Base-by-base conservation (phyloP, 2,797 vertebrate species). In the Phataginus tricuspis region DNA sequence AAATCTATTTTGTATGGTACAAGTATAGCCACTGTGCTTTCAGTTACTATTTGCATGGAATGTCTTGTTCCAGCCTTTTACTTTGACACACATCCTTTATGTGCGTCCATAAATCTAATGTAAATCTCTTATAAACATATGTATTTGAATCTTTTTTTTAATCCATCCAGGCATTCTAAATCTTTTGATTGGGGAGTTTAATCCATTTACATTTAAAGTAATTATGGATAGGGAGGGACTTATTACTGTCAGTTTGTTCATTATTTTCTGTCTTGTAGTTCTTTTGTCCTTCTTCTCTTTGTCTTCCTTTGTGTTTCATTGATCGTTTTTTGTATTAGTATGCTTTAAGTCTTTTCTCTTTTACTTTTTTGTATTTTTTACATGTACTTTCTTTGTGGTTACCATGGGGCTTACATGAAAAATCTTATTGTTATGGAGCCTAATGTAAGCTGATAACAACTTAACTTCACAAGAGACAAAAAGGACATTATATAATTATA, bases 151-250 rank as follows among this genome's bases (percentile, higher is more conserved):
- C 14, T 88, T 61, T 15, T 8, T 57, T 15, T 6, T 4, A n/a
- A 37, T 3, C 2, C 27, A 29, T 63, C 16, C 6, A 69, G 11
- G 2, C 21, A 16, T n/a, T 74, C 27, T 6, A 0, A 92, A n/a
- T 78, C 51, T 66, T 91, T 92, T 90, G 29, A 83, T n/a, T 71
- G n/a, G n/a, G 16, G 29, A 83, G 55, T 37, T 92, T 96, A 86
- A 51, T 37, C 18, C 49, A 42, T 86, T 90, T 75, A 25, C 71
- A 80, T 71, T 95, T 80, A 80, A 84, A 86, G 63, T 51, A 92
- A 74, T 68, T 59, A 82, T 57, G n/a, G 37, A 25, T 15, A 77
- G 49, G 8, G 66, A 90, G 80, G 3, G 37, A 39, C 4, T 68
- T 80, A 27, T 27, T 25, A 4, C 72, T 87, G 42, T 13, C 11